Conservation (phyloP, 2,113 vertebrate species). For the Cyanistes caeruleus region DNA sequence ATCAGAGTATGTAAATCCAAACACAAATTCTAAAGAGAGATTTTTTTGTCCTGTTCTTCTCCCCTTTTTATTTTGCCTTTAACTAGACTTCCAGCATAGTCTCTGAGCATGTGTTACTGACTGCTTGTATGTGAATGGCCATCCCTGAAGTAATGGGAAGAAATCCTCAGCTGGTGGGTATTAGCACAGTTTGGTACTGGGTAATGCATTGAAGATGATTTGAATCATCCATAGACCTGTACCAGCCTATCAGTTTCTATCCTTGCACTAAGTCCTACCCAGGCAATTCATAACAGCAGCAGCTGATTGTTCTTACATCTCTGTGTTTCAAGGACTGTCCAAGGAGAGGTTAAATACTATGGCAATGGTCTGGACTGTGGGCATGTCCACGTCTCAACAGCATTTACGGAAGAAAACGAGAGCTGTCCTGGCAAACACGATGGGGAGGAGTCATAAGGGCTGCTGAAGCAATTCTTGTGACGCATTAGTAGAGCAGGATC, state of each 20-base stretch:
- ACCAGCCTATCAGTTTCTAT: background rate
- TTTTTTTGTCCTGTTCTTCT: background rate
- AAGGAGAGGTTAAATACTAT: background rate
- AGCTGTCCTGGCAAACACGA: background rate
- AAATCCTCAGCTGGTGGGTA: background rate
- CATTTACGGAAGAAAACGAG: background rate
- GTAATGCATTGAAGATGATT: background rate
- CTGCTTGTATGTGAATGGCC: background rate
- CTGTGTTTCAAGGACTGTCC: background rate
- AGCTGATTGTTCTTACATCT: background rate
- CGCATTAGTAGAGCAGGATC: conserved; percentile 22
- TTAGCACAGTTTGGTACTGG: background rate
- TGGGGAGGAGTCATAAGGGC: background rate
- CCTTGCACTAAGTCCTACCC: background rate
- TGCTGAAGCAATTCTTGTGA: conserved; percentile 38
- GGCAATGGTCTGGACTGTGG: background rate
- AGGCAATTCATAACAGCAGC: background rate
- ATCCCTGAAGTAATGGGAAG: background rate
- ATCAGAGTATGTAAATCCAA: background rate
- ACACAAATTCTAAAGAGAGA: background rate
- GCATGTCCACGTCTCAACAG: background rate
- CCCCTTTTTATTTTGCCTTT: background rate
- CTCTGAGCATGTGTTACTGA: background rate
- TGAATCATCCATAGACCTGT: background rate
- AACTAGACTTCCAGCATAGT: background rate